Conservation (phyloP, 2,797 vertebrate species). For the Rhincodon typus region DNA sequence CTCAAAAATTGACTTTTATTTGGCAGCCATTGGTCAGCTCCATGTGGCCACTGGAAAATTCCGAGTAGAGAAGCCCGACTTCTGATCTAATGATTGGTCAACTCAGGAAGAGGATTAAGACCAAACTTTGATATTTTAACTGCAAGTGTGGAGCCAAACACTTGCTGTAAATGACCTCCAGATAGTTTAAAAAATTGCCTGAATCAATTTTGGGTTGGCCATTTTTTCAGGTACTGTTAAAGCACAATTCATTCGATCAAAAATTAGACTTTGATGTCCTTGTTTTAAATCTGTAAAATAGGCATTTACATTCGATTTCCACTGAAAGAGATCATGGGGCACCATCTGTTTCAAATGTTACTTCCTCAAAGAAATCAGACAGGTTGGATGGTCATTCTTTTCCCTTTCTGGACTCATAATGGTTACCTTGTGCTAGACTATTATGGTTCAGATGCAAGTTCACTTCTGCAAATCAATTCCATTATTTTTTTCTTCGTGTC, state of each 20-base stretch:
- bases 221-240: not conserved
- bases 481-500: not conserved
- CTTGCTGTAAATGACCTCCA: not conserved
- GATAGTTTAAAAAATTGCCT: not conserved
- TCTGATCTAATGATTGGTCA: not conserved
- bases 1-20: not conserved
- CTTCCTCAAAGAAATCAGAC: too few relatives aligned
- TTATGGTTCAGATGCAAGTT: not conserved
- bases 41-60: not conserved
- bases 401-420: too few relatives aligned
- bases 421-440: not conserved
- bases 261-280: not conserved
- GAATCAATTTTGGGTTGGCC: not conserved
- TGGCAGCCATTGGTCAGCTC: not conserved
- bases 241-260: not conserved
- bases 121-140: not conserved
- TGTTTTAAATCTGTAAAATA: too few relatives aligned
- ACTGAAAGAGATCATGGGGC: not conserved
- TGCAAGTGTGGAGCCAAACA: not conserved
- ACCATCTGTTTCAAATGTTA: not conserved
- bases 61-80: too few relatives aligned
- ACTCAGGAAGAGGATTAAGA: not conserved
- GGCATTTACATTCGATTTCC: not conserved
- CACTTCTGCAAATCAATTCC: not conserved
- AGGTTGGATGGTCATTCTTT: too few relatives aligned